Evolutionary conservation across 1,140 invertebrate species (phyloP), one percentile per base, ranked within the genome.

Genomic region (Drosophila kurseongensis): DNA sequence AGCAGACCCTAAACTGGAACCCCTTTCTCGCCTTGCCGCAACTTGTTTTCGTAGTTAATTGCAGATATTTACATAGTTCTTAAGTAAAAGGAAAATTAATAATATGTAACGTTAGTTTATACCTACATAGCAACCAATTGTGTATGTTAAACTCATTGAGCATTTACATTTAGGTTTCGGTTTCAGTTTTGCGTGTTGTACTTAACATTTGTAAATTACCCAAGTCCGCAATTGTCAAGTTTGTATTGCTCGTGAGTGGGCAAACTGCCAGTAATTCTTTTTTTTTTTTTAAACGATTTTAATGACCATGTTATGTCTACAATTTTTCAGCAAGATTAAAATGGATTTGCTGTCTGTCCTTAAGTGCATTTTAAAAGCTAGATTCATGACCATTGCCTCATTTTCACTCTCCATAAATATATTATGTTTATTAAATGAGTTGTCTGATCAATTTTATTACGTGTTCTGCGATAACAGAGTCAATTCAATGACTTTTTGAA

Each of bases 51-150:
- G 16, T 82, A 78, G 79, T 78, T 81, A 80, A 76, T 55, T 80
- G 60, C 65, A 76, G 58, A 68, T 81, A 82, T 55, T 78, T 81
- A 54, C 79, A 60, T 82, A 83, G 80, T 54, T 44, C 50, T 83
- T 84, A 83, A 80, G 80, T 52, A 41, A 66, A 55, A 62, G n/a
- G 27, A 12, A 23, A 45, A 38, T 16, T 18, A 35, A 32, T 55
- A 42, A 42, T 29, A 48, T 66, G 41, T 78, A 75, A 86, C 50
- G 50, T 78, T 81, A 85, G 76, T 52, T 86, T 78, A 52, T 71
- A 60, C 14, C 47, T 52, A 58, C 61, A 48, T 41, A 71, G 66
- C 27, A 54, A 54, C 35, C 47, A 59, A 72, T 72, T 45, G 23
- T 55, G 60, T 71, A 48, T 56, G 69, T 74, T 23, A 50, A 56